Evolutionary conservation across 2,797 vertebrate species (phyloP), one percentile per base, ranked within the genome.

Genomic region (Brotula barbata): DNA sequence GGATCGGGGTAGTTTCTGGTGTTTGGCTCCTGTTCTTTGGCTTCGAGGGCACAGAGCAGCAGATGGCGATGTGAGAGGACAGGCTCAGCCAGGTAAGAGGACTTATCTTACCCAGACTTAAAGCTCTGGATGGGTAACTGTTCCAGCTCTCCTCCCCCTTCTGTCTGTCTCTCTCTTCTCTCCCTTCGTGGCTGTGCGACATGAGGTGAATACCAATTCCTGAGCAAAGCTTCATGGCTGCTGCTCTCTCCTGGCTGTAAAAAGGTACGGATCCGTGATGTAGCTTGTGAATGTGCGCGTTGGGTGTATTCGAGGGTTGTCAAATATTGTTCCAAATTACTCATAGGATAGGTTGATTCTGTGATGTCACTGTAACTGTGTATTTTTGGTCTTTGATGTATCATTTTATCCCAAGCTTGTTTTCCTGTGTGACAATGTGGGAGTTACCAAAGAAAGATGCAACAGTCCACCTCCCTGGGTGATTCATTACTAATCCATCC

Each of bases 121-220:
- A 71, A 58, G 75, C 65, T 78, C 53, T 61, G 65, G 64, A 55
- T 71, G 63, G 82, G 56, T 69, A 70, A 69, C 65, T 65, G 62
- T 54, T 85, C 71, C 71, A 80, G 65, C 64, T 58, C 68, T 75
- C 34, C 44, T 66, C 72, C 51, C 50, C 37, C 58, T 52, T 68
- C 66, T 70, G 52, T 51, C 54, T 55, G 44, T 51, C 58, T 50
- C 44, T 31, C 64, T 62, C 40, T 36, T 40, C 10, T 33, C 10
- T 17, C 57, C 55, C 51, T 56, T 53, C 16, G 22, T 68, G 77
- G 57, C 70, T 78, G 80, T 81, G 78, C 80, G 79, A 88, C 85
- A 85, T 74, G 80, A 85, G 79, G 80, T 86, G 87, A 89, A 90
- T 87, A 85, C 75, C 80, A 88, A 89, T 87, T 87, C 52, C 75